Base-by-base conservation (phyloP, 2,113 vertebrate genomes). In the Odontesthes bonariensis region DNA sequence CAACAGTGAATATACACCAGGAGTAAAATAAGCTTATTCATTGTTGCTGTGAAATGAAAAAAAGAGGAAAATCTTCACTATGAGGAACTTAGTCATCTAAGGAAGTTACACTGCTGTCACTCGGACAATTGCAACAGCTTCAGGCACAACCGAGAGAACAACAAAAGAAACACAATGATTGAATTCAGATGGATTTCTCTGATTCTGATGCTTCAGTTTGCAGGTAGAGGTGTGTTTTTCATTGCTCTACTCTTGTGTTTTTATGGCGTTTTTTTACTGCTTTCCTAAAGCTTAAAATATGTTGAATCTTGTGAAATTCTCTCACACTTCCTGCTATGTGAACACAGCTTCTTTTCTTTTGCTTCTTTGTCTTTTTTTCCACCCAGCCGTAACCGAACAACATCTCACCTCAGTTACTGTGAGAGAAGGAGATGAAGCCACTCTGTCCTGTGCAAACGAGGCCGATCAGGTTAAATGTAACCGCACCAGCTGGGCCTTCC, bases 401-500 rank as follows among this genome's bases (percentile, higher is more conserved):
- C 1, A 12, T 17, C 8, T 19, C 6, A 0, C 0, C 1, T 23
- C 19, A 9, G 20, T 44, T n/a, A 16, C 8, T 20, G 52, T 70
- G 0, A 66, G 47, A 55, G 1, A 0, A 19, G 70, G 14, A 72
- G 35, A 27, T 10, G 38, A 71, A 9, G 69, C 51, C n/a, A 9
- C 10, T 35, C 42, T 85, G 27, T 0, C 66, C 3, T 75, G 66
- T 75, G 7, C 9, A 4, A 23, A 8, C 14, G 3, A 14, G 65
- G n/a, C 2, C 14, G 6, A 17, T 64, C 23, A 11, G 38, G 38
- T 7, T 17, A 5, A 23, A 1, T 72, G 72, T 64, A 0, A 12
- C 0, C 3, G 2, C 0, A 59, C 20, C 3, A 0, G 0, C 1
- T 85, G 78, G 75, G 0, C 8, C 3, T 77, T 60, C n/a, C 0